Percentiles rank a stretch among this genome's conserved stretches.
Conservation (phyloP, 2,113 vertebrate species). For the Gambusia holbrooki region DNA sequence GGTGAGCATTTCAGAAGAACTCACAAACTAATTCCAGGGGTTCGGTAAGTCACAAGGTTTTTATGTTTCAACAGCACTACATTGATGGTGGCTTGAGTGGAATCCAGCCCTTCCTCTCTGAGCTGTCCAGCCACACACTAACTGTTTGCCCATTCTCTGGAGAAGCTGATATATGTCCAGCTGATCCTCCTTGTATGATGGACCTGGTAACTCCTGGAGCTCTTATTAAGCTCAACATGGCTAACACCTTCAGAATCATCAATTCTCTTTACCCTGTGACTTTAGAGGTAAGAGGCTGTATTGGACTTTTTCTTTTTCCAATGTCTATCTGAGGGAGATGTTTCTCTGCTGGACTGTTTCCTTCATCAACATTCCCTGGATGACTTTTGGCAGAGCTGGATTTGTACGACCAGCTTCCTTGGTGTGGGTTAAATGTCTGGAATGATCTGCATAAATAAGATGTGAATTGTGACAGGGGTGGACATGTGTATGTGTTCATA, state of each 20-base stretch:
- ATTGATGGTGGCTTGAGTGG: slow-evolving; percentile 88
- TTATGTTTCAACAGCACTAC: slow-evolving; percentile 80
- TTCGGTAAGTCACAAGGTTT: background rate
- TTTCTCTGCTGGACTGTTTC: no score
- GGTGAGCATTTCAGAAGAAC: slow-evolving; percentile 51
- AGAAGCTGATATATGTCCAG: slow-evolving; percentile 89
- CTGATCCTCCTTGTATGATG: slow-evolving; percentile 73
- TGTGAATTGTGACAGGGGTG: no score
- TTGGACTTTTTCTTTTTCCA: background rate
- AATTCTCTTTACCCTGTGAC: slow-evolving; percentile 83
- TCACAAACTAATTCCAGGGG: background rate
- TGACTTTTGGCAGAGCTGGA: no score
- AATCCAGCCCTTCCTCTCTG: slow-evolving; percentile 82
- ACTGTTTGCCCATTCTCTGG: slow-evolving; percentile 90
- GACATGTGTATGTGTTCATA: no score
- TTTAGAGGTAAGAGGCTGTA: slow-evolving; percentile 77
- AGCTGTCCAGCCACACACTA: slow-evolving; percentile 70
- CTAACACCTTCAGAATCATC: slow-evolving; percentile 83
- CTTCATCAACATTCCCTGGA: no score
- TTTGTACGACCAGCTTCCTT: no score
- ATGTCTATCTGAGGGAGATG: no score
- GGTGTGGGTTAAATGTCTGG: no score
- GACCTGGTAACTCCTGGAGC: slow-evolving; percentile 81
- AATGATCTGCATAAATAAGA: no score
- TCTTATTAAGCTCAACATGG: slow-evolving; percentile 83